Evolutionary conservation across 2,113 vertebrate species (phyloP).

Genomic region (Lota lota): DNA sequence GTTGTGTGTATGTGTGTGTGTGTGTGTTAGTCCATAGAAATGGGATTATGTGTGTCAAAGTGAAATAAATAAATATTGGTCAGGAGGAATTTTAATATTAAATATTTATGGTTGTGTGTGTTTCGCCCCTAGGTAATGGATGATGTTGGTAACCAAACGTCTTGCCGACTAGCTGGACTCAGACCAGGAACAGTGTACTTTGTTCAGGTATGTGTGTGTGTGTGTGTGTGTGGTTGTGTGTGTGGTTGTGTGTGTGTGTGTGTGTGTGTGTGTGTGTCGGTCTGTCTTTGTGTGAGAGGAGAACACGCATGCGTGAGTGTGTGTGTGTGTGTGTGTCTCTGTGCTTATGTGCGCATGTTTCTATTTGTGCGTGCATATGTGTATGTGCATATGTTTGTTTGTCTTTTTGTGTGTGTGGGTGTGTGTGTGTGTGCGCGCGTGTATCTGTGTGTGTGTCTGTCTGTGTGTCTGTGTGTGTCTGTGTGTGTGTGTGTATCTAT

Average conservation of each 20-base stretch:
- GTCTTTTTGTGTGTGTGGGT: too few species aligned
- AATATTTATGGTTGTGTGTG: conserved; percentile 6
- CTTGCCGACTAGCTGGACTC: conserved; percentile 89
- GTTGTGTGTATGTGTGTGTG: neutral
- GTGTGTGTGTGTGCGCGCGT: too few species aligned
- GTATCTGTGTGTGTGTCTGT: neutral
- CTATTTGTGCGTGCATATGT: too few species aligned
- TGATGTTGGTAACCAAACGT: conserved; percentile 94
- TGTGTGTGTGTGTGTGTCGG: neutral
- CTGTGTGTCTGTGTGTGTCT: neutral
- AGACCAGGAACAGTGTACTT: conserved; percentile 94
- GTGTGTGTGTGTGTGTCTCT: neutral
- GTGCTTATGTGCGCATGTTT: too few species aligned
- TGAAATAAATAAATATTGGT: neutral
- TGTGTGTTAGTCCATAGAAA: neutral
- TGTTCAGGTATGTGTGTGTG: conserved; percentile 76
- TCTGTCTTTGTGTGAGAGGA: neutral
- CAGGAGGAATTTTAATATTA: neutral
- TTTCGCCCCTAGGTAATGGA: conserved; percentile 85
- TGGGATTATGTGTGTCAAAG: neutral
- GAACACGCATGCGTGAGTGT: neutral
- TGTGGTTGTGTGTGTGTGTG: neutral
- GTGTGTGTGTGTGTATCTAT: neutral
- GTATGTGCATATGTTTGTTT: too few species aligned
- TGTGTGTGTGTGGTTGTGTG: neutral